Conservation (phyloP, 2,888 invertebrate genomes). For the Lapara coniferarum region DNA sequence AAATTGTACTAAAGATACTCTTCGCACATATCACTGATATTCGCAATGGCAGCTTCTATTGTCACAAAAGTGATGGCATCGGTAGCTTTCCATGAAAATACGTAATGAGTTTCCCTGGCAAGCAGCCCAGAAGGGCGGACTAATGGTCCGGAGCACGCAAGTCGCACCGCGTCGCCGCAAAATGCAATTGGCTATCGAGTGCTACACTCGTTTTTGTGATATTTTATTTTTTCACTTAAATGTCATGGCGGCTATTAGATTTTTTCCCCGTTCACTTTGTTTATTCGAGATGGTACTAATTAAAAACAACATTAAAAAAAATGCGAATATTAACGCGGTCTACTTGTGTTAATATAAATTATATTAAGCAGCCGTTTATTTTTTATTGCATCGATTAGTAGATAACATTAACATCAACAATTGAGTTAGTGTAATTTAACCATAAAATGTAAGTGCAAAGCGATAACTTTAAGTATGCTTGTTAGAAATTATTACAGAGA, state of each 20-base stretch:
- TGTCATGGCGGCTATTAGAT: conserved; percentile 43
- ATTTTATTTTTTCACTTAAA: conserved; percentile 51
- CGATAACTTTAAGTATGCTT: background rate
- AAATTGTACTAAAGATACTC: too few relatives aligned
- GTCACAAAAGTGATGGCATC: conserved; percentile 30
- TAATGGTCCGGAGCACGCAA: conserved; percentile 74
- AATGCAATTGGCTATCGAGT: conserved; percentile 75
- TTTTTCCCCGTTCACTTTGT: conserved; percentile 18
- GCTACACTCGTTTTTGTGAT: conserved; percentile 52
- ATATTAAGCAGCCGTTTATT: conserved; percentile 1
- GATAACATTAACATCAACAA: conserved; percentile 2
- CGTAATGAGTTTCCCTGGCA: conserved; percentile 63
- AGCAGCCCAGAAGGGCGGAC: conserved; percentile 71
- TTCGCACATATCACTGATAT: too few relatives aligned
- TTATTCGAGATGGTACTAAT: conserved; percentile 15
- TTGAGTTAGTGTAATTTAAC: background rate
- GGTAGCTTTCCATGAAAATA: conserved; percentile 31
- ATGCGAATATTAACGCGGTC: background rate
- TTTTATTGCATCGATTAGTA: conserved; percentile 2
- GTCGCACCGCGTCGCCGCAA: conserved; percentile 63
- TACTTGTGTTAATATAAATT: conserved; percentile 3
- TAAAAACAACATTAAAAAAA: conserved; percentile 19
- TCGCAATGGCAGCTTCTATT: background rate
- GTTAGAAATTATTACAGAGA: background rate
- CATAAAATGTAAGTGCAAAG: background rate